Conservation (phyloP, 2,113 vertebrate genomes). For the Heloderma charlesbogerti region DNA sequence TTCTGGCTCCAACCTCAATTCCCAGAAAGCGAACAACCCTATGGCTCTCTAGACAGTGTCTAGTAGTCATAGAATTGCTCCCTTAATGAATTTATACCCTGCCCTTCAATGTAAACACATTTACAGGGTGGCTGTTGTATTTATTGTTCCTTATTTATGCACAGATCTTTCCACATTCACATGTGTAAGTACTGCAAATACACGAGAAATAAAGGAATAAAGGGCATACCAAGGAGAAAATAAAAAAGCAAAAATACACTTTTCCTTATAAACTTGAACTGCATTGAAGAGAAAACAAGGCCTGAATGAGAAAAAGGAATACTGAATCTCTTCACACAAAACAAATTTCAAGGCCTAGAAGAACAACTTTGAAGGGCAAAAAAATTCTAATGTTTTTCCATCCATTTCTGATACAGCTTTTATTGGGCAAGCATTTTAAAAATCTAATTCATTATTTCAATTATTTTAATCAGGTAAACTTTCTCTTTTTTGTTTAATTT, state of each 20-base stretch:
- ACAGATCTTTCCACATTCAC: not conserved
- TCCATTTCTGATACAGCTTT: not conserved
- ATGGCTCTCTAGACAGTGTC: no score
- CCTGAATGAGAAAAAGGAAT: not conserved
- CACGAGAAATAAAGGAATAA: not conserved
- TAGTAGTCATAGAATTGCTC: no score
- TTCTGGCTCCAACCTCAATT: no score
- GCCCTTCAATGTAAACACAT: not conserved
- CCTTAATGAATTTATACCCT: not conserved
- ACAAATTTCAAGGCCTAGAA: not conserved
- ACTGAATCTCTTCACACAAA: not conserved
- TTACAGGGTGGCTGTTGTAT: not conserved
- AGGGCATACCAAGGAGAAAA: not conserved
- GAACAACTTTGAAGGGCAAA: not conserved
- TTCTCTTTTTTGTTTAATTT: not conserved
- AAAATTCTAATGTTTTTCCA: no score
- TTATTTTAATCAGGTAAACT: not conserved
- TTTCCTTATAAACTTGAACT: not conserved
- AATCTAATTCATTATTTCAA: not conserved
- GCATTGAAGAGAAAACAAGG: not conserved
- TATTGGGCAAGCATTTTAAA: not conserved
- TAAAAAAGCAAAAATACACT: not conserved
- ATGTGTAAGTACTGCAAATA: not conserved
- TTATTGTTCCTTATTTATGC: not conserved
- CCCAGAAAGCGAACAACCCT: no score